Base-by-base conservation (phyloP, 2,797 vertebrate species). In the Agapornis canus region DNA sequence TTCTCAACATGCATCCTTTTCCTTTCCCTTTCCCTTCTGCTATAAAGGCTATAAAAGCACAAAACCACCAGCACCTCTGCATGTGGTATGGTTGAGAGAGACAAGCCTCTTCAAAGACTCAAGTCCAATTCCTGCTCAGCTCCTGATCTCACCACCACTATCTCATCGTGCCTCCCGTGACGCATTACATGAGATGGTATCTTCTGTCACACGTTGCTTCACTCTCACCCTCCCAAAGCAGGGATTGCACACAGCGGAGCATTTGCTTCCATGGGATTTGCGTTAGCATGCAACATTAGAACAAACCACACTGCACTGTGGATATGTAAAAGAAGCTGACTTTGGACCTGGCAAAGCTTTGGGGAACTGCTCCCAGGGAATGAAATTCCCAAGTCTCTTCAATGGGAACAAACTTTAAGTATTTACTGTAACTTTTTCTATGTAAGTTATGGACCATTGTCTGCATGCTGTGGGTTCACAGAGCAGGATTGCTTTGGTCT, bases 361-460 rank as follows among this genome's bases (percentile, higher is more conserved):
- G 35, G 51, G 61, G n/a, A 83, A 83, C n/a, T 13, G 52, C 13
- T 86, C 65, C 49, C 71, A 77, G 4, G 81, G 32, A 82, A 63
- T 2, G 32, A 68, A 56, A 91, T 59, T 54, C 60, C 56, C 63
- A 60, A 69, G 7, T 5, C 35, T 56, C 39, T 45, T 66, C 86
- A 52, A n/a, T 5, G 5, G 65, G n/a, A 82, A 40, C n/a, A 68
- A 51, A 64, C 27, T 20, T 73, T 23, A 76, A 79, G 27, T 5
- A 48, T 60, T 40, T 72, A 40, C 61, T 13, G 3, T 18, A 77
- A 75, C 8, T 71, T 81, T 47, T 65, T 43, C 63, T 47, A 15
- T 21, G 1, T 0, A 54, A 43, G 27, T 31, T 37, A 49, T 21
- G 1, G 0, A 17, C 23, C 19, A 5, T 1, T 45, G 56, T 20